Percentiles rank a stretch among this genome's conserved stretches.
Evolutionary conservation across 2,113 vertebrate genomes (phyloP).

Genomic region (Dasypus novemcinctus): DNA sequence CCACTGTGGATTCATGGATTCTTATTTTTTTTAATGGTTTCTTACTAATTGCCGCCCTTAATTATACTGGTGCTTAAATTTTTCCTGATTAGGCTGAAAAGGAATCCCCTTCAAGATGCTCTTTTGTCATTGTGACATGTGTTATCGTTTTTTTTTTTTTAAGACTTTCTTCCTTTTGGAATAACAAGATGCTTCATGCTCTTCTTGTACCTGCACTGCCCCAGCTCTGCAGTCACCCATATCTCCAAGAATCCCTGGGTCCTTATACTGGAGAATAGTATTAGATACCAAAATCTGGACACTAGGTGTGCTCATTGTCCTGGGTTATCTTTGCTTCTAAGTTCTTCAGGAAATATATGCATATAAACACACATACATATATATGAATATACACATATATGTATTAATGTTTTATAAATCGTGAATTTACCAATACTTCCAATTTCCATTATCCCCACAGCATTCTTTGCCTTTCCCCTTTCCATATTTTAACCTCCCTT

Average conservation of each 20-base stretch:
- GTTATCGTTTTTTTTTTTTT: not conserved
- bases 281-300: not conserved
- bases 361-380: not conserved
- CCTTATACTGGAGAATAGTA: not conserved
- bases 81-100: not conserved
- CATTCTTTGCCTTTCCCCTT: not conserved
- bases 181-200: not conserved
- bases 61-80: not conserved
- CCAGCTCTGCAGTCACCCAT: not conserved
- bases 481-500: not conserved
- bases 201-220: not conserved
- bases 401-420: not conserved
- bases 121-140: not conserved
- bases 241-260: not conserved
- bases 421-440: not conserved
- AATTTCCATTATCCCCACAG: not conserved
- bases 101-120: not conserved
- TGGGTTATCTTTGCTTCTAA: not conserved
- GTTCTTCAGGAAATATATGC: not conserved
- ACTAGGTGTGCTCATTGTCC: not conserved
- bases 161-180: not conserved
- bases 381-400: accelerated
- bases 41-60: not conserved
- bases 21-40: not conserved
- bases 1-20: not conserved